These are phyloP conservation scores for Acrobasis suavella DNA, from an alignment of 2,888 invertebrate genomes.

Conservation along the genomic window DNA sequence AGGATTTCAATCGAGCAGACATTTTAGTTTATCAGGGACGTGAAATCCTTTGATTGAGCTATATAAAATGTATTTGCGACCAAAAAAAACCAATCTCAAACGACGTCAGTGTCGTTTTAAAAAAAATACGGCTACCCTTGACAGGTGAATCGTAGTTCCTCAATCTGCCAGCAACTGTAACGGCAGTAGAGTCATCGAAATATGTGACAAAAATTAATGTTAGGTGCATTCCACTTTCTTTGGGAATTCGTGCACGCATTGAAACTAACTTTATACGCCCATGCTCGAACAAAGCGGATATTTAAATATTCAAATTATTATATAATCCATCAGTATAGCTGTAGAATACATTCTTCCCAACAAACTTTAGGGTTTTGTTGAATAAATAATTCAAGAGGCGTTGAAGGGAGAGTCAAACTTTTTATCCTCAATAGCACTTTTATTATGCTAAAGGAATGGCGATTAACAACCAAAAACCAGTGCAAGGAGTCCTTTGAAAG, in stretches of 20 bases:
- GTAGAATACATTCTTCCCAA: conserved; percentile 6
- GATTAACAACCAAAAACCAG: conserved; percentile 35
- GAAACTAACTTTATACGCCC: too few species aligned
- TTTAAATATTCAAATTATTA: conserved; percentile 11
- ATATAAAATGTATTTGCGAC: too few species aligned
- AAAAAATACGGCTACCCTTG: too few species aligned
- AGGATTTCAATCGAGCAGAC: too few species aligned
- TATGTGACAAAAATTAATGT: too few species aligned
- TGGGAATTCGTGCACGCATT: neutral
- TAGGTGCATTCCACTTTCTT: neutral
- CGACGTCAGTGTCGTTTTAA: too few species aligned
- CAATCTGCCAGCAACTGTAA: too few species aligned
- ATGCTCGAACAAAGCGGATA: neutral
- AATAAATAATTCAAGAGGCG: conserved; percentile 67
- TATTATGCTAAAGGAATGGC: conserved; percentile 51
- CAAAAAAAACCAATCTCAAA: too few species aligned
- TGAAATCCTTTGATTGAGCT: too few species aligned
- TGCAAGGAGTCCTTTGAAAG: conserved; percentile 30
- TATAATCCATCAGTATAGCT: conserved; percentile 9
- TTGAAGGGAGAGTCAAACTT: conserved; percentile 54
- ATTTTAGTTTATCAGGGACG: too few species aligned
- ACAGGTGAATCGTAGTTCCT: too few species aligned
- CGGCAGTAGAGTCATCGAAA: too few species aligned
- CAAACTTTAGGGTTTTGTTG: conserved; percentile 52
- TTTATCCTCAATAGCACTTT: conserved; percentile 54